Base-by-base conservation (phyloP, 2,797 vertebrate species). In the Periophthalmus magnuspinnatus region DNA sequence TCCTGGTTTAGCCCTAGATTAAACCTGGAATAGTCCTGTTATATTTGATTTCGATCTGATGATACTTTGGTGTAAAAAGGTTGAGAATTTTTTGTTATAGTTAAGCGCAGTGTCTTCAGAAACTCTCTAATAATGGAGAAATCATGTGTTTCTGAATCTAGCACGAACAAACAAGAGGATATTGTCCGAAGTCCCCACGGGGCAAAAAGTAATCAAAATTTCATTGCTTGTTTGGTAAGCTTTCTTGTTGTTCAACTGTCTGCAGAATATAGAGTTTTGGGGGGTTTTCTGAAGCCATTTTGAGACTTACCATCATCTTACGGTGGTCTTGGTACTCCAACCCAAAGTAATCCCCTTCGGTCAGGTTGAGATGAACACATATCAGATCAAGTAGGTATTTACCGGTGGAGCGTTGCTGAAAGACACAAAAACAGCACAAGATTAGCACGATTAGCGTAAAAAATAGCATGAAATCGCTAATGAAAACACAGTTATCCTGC, bases 261-360 rank as follows among this genome's bases (percentile, higher is more conserved):
- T 28, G 1, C 1, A 8, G 2, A 24, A 61, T 22, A 11, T 6
- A 0, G 9, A 19, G 34, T 8, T 21, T 38, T 41, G 1, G 1
- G 3, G 1, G 1, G 3, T 28, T 28, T 28, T 28, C 1, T 1
- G 6, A 36, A 63, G 22, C 11, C 36, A 14, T 22, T 16, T 34
- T 88, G 41, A 14, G 41, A 45, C 94, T 79, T 88, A 97, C 96
- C 84, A 87, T 95, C 90, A 96, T 96, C 87, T 96, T 97, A 69
- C 93, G 94, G 72, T 96, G 94, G 88, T 98, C 95, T 65, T 93
- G 94, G 91, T 96, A 98, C 88, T 97, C 96, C 60, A 98, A 93
- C 72, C 96, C 96, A 75, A 97, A 98, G 68, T 98, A 98, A 86
- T 97, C 96, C 0, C 96, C 95, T 89, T 98, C 96, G 19, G 93